Evolutionary conservation across 2,113 vertebrate species (phyloP).

Genomic region (Corynorhinus townsendii): DNA sequence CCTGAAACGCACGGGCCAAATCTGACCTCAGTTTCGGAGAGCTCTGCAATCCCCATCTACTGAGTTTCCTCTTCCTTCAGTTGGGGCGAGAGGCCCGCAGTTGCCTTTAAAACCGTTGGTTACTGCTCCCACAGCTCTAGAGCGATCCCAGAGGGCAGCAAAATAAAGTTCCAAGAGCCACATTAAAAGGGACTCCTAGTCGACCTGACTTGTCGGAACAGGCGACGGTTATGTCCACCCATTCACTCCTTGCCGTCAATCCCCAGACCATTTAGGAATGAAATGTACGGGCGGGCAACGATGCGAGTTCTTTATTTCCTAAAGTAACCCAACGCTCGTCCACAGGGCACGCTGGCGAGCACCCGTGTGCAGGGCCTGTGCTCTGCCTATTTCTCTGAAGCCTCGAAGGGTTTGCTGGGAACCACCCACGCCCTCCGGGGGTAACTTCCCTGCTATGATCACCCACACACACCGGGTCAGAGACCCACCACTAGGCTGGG

Average conservation of each 20-base stretch:
- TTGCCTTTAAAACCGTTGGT: not conserved
- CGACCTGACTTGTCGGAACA: not conserved
- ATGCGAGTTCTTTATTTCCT: not conserved
- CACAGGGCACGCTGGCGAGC: fast-evolving
- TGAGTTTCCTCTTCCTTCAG: not conserved
- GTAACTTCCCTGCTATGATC: not conserved
- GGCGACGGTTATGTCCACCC: too few species aligned
- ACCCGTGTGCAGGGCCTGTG: not conserved
- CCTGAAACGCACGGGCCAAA: not conserved
- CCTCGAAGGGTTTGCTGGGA: not conserved
- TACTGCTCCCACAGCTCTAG: not conserved
- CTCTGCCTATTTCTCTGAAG: not conserved
- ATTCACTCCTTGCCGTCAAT: not conserved
- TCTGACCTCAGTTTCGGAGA: not conserved
- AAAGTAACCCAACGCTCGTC: not conserved
- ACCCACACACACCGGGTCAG: not conserved
- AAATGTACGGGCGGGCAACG: not conserved
- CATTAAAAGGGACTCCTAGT: not conserved
- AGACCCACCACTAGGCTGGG: not conserved
- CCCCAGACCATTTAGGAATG: not conserved
- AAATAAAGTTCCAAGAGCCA: not conserved
- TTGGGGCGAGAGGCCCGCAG: not conserved
- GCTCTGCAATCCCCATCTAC: not conserved
- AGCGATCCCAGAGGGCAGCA: not conserved
- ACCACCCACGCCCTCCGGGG: not conserved